Percentiles rank a stretch among this genome's conserved stretches.
Evolutionary conservation across 2,888 invertebrate species (phyloP).

Genomic region (Cristatella mucedo): DNA sequence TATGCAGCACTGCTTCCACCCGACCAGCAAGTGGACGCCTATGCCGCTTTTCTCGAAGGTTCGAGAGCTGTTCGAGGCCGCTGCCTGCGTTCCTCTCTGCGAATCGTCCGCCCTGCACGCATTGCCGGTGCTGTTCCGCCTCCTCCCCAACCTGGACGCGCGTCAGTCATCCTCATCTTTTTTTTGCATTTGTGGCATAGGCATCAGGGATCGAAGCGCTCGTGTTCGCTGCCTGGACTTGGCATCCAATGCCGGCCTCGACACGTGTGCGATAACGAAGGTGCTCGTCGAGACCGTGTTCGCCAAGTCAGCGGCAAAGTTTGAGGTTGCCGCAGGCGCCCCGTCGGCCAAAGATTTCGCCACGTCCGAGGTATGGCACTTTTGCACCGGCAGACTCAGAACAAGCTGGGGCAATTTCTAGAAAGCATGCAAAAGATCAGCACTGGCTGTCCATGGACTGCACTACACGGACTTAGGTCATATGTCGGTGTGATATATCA

Average conservation of each 20-base stretch:
- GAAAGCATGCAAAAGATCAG: too few species aligned
- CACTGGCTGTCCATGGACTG: too few species aligned
- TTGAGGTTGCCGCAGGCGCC: slow-evolving; percentile 42
- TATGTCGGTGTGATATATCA: too few species aligned
- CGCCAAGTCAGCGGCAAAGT: slow-evolving; percentile 17
- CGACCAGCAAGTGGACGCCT: slow-evolving; percentile 44
- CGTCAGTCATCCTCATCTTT: not conserved
- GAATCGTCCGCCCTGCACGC: not conserved
- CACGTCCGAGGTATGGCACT: slow-evolving; percentile 21
- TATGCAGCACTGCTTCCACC: slow-evolving; percentile 64
- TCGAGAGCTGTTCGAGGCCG: slow-evolving; percentile 12
- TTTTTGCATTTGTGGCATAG: slow-evolving; percentile 16
- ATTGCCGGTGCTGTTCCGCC: too few species aligned
- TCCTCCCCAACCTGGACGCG: too few species aligned
- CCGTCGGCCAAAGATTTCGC: slow-evolving; percentile 40
- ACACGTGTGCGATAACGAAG: slow-evolving; percentile 67
- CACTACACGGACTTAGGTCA: too few species aligned
- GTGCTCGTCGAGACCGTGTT: slow-evolving; percentile 62
- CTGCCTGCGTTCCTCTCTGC: not conserved
- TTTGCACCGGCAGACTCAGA: too few species aligned
- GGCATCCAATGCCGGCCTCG: slow-evolving; percentile 54
- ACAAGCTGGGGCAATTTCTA: too few species aligned
- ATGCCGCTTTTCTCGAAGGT: slow-evolving; percentile 39
- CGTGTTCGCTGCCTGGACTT: slow-evolving; percentile 37
- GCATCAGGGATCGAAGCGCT: slow-evolving; percentile 30